A percentile compares a stretch with the other conserved stretches of the same genome.
Evolutionary conservation across 1,140 invertebrate species (phyloP).

Genomic region (Dufourea novaeangliae): DNA sequence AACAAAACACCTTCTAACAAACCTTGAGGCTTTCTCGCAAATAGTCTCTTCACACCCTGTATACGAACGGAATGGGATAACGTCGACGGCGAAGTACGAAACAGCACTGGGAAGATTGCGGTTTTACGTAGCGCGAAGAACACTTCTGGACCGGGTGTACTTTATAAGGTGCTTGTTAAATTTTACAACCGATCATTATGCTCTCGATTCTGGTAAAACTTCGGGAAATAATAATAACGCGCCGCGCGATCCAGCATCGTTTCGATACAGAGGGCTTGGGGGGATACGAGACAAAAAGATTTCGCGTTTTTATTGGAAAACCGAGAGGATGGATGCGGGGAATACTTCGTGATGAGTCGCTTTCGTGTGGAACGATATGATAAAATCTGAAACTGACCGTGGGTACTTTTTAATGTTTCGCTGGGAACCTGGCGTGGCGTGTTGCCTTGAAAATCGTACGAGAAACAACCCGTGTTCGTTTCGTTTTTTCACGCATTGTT

Average conservation of each 20-base stretch:
- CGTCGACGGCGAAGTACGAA: neutral
- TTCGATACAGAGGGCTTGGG: neutral
- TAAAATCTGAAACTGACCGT: neutral
- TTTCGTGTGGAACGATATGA: neutral
- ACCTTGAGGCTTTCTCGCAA: neutral
- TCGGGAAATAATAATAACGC: constrained; percentile 43
- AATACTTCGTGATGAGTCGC: neutral
- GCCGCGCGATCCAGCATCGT: neutral
- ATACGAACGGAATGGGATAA: neutral
- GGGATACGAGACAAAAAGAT: neutral
- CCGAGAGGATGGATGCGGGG: too few relatives aligned
- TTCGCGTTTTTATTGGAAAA: neutral
- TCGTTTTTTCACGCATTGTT: neutral
- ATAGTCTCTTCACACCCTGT: neutral
- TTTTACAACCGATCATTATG: constrained; percentile 54
- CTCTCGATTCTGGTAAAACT: constrained; percentile 31
- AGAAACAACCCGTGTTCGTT: too few relatives aligned
- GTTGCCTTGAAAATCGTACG: too few relatives aligned
- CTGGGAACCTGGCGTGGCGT: too few relatives aligned
- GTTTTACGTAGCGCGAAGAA: constrained; percentile 17
- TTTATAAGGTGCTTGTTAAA: constrained; percentile 55
- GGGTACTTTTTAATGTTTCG: too few relatives aligned
- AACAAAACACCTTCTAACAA: too few relatives aligned
- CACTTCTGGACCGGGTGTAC: constrained; percentile 19
- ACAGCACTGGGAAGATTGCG: constrained; percentile 24